Evolutionary conservation across 2,113 vertebrate species (phyloP).

Genomic region (Gymnarchus niloticus): DNA sequence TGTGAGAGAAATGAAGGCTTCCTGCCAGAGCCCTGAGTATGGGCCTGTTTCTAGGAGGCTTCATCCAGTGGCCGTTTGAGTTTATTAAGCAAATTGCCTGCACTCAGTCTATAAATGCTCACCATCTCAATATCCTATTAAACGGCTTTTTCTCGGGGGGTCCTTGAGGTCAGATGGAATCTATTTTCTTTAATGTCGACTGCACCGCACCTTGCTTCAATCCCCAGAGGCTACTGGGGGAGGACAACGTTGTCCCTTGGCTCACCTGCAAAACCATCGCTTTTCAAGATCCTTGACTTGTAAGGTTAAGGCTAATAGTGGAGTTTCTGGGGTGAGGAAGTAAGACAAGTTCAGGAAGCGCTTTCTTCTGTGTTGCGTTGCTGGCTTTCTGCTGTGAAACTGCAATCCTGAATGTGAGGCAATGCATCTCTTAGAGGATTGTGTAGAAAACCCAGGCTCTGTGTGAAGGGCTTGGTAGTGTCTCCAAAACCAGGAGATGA

Average conservation of each 20-base stretch:
- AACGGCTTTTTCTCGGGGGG: slow-evolving; percentile 38
- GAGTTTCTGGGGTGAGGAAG: background rate
- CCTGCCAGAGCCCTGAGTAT: background rate
- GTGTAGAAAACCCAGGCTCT: no score
- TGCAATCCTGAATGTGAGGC: background rate
- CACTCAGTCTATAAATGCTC: slow-evolving; percentile 40
- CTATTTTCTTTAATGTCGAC: slow-evolving; percentile 44
- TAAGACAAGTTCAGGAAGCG: background rate
- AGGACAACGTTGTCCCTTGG: slow-evolving; percentile 25
- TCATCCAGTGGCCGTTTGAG: slow-evolving; percentile 23
- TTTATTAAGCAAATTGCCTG: slow-evolving; percentile 48
- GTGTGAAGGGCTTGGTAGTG: no score
- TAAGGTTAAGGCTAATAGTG: background rate
- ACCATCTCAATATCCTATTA: slow-evolving; percentile 50
- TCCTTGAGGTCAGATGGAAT: slow-evolving; percentile 38
- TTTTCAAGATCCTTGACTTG: slow-evolving; percentile 6
- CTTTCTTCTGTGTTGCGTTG: no score
- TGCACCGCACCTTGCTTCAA: slow-evolving; percentile 38
- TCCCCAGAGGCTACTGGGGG: slow-evolving; percentile 30
- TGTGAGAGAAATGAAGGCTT: background rate
- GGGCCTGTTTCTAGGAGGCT: background rate
- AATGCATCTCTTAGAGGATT: no score
- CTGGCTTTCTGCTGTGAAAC: no score
- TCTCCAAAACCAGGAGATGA: background rate
- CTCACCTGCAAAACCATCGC: slow-evolving; percentile 40